Evolutionary conservation across 1,140 invertebrate genomes (phyloP).

Genomic region (Batillaria attramentaria): DNA sequence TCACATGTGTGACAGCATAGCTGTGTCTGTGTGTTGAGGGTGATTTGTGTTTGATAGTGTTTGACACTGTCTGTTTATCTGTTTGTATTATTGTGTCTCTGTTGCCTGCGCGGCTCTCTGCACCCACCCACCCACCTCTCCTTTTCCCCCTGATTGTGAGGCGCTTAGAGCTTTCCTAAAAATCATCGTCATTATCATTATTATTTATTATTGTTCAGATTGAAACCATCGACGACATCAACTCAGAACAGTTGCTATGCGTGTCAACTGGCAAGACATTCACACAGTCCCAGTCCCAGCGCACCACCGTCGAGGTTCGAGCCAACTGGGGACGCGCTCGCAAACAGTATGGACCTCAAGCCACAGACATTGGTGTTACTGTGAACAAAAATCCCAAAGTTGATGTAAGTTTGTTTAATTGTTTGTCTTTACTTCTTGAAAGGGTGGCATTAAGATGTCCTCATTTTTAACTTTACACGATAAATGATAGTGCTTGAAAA

Average conservation of each 20-base stretch:
- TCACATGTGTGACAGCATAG: too few relatives aligned
- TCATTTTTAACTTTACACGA: neutral
- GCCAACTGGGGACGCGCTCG: constrained; percentile 70
- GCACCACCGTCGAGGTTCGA: constrained; percentile 63
- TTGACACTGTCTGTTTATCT: too few relatives aligned
- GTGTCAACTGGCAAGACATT: constrained; percentile 64
- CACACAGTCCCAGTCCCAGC: constrained; percentile 44
- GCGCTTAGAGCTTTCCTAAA: too few relatives aligned
- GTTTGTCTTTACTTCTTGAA: neutral
- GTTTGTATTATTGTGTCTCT: too few relatives aligned
- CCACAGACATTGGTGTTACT: constrained; percentile 64
- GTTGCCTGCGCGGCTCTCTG: too few relatives aligned
- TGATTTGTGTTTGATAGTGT: too few relatives aligned
- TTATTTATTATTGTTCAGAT: constrained; percentile 54
- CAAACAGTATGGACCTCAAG: constrained; percentile 64
- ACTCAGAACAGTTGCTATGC: constrained; percentile 65
- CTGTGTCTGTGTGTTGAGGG: too few relatives aligned
- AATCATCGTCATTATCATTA: too few relatives aligned
- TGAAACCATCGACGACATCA: constrained; percentile 59
- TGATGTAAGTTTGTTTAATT: constrained; percentile 55
- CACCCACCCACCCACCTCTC: too few relatives aligned
- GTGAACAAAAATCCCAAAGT: constrained; percentile 54
- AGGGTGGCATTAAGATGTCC: neutral
- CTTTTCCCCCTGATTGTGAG: too few relatives aligned
- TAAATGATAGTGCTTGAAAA: neutral